Base-by-base conservation (phyloP, 2,113 vertebrate genomes). In the Lampris megalopsis region DNA sequence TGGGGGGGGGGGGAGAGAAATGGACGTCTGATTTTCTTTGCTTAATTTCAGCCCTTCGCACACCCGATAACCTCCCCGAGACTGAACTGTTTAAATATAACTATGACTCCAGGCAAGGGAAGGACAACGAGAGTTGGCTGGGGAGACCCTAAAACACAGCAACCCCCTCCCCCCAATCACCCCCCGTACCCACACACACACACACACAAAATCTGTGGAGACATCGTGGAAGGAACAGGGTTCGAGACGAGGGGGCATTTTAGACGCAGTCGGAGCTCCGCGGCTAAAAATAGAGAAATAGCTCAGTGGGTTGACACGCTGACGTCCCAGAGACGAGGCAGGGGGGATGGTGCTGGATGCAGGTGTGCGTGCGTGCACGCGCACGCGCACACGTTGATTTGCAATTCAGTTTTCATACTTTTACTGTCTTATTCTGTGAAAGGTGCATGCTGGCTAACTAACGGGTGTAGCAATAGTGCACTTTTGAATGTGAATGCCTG, bases 261-360 rank as follows among this genome's bases (percentile, higher is more conserved):
- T 43, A 71, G 70, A 83, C 70, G 41, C 73, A 71, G 74, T 71
- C 70, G 3, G 62, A 78, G 76, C 78, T 71, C 64, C 24, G 61
- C 0, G 1, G 73, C 88, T 92, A 92, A 76, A 88, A 90, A 90
- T 91, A 92, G 88, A 87, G 70, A 80, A 73, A 77, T 9, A 86
- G 58, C 82, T 88, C 69, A 81, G 77, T 36, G 69, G 60, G 59
- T 76, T 1, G 9, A 50, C 63, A 47, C 40, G 42, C 83, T 86
- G 73, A 36, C 45, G 82, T 77, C 86, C 79, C 81, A 83, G 57
- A 53, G 47, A 56, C 0, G 11, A 76, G 68, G 61, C 52, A 48
- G 3, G 47, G 36, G 63, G 66, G 63, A 58, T 52, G 1, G 41
- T 63, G 53, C 59, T 72, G 66, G 60, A 63, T 84, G 73, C 70